Percentiles rank a stretch among this genome's conserved stretches.
Conservation (phyloP, 2,888 invertebrate species). For the Pycnomerus fuliginosus region DNA sequence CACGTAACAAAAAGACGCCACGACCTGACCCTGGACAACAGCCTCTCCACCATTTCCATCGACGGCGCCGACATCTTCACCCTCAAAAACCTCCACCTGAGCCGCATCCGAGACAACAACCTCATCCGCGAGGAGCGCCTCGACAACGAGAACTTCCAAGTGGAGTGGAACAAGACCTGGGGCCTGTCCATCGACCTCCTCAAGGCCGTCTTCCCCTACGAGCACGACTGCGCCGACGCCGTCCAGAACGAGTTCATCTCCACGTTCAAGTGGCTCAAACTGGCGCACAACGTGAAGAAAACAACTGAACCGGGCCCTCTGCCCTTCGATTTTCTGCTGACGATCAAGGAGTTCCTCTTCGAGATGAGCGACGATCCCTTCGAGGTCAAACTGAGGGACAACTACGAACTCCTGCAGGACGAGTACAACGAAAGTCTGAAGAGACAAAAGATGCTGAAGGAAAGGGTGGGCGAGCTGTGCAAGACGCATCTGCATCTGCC, state of each 20-base stretch:
- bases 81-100: slow-evolving; percentile 67
- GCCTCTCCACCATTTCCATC: slow-evolving; percentile 58
- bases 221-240: slow-evolving; percentile 84
- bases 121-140: slow-evolving; percentile 70
- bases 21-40: slow-evolving; percentile 42
- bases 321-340: slow-evolving; percentile 87
- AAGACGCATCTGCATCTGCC: slow-evolving; percentile 82
- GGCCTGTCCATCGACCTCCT: slow-evolving; percentile 63
- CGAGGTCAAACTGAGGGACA: slow-evolving; percentile 93
- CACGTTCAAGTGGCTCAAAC: slow-evolving; percentile 90
- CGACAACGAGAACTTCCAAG: slow-evolving; percentile 70
- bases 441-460: slow-evolving; percentile 83
- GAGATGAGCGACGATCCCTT: slow-evolving; percentile 98
- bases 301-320: slow-evolving; percentile 66
- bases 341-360: slow-evolving; percentile 83
- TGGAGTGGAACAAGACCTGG: slow-evolving; percentile 75
- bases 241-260: slow-evolving; percentile 88
- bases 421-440: slow-evolving; percentile 94
- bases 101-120: slow-evolving; percentile 61
- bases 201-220: slow-evolving; percentile 79
- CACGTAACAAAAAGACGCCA: slow-evolving; percentile 4
- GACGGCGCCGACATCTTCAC: slow-evolving; percentile 73
- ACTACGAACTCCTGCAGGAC: slow-evolving; percentile 92
- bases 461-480: slow-evolving; percentile 79
- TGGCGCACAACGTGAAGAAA: slow-evolving; percentile 72